Percentiles rank a stretch among this genome's conserved stretches.
phyloP scores from a whole-genome alignment of 2,888 invertebrate species.

The Serrognathus titanus region DNA sequence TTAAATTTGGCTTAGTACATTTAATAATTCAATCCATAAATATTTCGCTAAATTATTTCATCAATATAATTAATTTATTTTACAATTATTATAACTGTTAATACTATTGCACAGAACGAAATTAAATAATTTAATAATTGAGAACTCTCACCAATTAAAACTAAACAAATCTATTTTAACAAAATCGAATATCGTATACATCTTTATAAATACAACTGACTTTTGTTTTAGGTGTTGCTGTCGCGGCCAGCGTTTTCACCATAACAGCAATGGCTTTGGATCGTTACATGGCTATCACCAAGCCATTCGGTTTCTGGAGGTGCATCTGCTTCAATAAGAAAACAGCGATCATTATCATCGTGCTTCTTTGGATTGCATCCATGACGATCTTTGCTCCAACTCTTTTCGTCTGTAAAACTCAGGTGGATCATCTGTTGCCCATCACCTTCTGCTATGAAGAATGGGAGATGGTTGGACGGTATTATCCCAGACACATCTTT shows the following conservation, averaged over 20 bases:
- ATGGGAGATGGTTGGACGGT: constrained; percentile 51
- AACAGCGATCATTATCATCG: constrained; percentile 62
- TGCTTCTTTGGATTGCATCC: constrained; percentile 63
- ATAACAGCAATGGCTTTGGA: constrained; percentile 77
- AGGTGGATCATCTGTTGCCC: constrained; percentile 14
- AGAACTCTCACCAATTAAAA: too few relatives aligned
- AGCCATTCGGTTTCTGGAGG: constrained; percentile 60
- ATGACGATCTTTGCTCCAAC: constrained; percentile 66
- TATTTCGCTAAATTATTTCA: too few relatives aligned
- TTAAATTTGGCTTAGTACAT: too few relatives aligned
- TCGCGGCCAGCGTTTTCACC: constrained; percentile 75
- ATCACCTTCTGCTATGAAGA: constrained; percentile 57
- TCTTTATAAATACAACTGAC: neutral
- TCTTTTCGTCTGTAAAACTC: constrained; percentile 47
- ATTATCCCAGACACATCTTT: constrained; percentile 58
- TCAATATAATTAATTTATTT: too few relatives aligned
- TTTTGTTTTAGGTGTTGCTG: constrained; percentile 61
- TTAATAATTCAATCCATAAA: too few relatives aligned
- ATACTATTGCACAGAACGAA: too few relatives aligned
- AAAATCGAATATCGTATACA: too few relatives aligned
- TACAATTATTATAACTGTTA: too few relatives aligned
- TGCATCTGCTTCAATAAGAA: constrained; percentile 67
- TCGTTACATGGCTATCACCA: constrained; percentile 71
- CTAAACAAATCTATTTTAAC: too few relatives aligned
- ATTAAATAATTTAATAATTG: too few relatives aligned